Evolutionary conservation across 2,797 vertebrate species (phyloP), one percentile per base, ranked within the genome.

Genomic region (Pantherophis vulpinus): DNA sequence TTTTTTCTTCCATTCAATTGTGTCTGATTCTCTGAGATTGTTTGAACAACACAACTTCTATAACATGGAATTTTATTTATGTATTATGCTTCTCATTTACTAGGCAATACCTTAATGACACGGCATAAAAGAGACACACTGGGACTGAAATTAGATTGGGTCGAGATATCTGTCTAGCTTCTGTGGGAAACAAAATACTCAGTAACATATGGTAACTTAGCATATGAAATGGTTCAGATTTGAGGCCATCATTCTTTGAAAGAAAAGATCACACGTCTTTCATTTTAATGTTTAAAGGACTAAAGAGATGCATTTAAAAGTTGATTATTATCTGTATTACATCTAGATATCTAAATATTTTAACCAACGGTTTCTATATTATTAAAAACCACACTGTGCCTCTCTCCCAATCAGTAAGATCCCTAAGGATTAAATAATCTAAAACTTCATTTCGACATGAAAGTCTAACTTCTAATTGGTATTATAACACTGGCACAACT

Each of bases 51-150:
- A 91, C 60, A 93, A 95, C 66, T 94, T 95, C 90, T 94, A 54
- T 23, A 83, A 0, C 0, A 42, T 83, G 86, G 74, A 94, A 91
- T 93, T 94, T 96, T 94, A 95, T 94, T 87, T 90, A 91, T 5
- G 9, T 51, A 93, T 59, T 91, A 91, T 37, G 25, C 58, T 86
- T 70, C 60, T 74, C 87, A 91, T 89, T 87, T 93, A 37, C 93
- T 86, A 93, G 70, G 54, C 47, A 90, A 91, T 91, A 91, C 59
- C 51, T 89, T 89, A 92, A 66, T 2, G 1, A 91, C 51, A 94
- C 88, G 88, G 0, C 55, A 87, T 37, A 91, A 86, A 91, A 61
- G 56, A 66, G 56, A 91, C 54, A 55, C 11, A 90, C 11, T 88
- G 63, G 56, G 27, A 91, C 6, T 90, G 27, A 87, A 93, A 87